phyloP scores from a whole-genome alignment of 2,797 vertebrate genomes.

The Acipenser oxyrinchus region DNA sequence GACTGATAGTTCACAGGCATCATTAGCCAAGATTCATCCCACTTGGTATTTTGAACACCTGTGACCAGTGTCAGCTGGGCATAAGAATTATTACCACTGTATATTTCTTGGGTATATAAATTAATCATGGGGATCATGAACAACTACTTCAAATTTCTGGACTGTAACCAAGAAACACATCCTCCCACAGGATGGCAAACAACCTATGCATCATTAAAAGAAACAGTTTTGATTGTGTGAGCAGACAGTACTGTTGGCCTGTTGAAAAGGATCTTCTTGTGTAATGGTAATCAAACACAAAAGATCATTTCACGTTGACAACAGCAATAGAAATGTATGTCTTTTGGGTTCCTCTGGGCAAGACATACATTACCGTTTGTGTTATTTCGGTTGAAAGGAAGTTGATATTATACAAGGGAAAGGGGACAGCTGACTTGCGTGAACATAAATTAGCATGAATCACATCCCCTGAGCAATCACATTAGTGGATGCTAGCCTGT shows the following conservation, averaged over 20 bases:
- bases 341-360: slow-evolving; percentile 27
- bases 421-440: slow-evolving; percentile 46
- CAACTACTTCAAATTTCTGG: slow-evolving; percentile 58
- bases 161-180: slow-evolving; percentile 54
- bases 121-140: slow-evolving; percentile 60
- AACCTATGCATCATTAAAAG: slow-evolving; percentile 56
- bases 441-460: slow-evolving; percentile 53
- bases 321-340: slow-evolving; percentile 31
- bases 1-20: slow-evolving; percentile 61
- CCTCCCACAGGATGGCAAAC: slow-evolving; percentile 43
- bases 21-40: slow-evolving; percentile 63
- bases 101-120: slow-evolving; percentile 56
- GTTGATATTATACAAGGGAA: slow-evolving; percentile 43
- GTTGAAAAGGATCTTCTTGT: slow-evolving; percentile 23
- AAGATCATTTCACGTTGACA: slow-evolving; percentile 31
- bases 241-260: slow-evolving; percentile 31
- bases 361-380: not conserved
- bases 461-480: slow-evolving; percentile 33
- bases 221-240: slow-evolving; percentile 37
- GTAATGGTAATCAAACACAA: not conserved
- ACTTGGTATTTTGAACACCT: slow-evolving; percentile 65
- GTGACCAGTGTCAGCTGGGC: slow-evolving; percentile 49
- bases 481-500: slow-evolving; percentile 49
- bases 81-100: slow-evolving; percentile 62
- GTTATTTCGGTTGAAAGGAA: slow-evolving; percentile 23